Percentiles rank a stretch among this genome's conserved stretches.
These are phyloP conservation scores for Trachelus troglodyta DNA, from an alignment of 2,888 invertebrate genomes.

Conservation along the genomic window DNA sequence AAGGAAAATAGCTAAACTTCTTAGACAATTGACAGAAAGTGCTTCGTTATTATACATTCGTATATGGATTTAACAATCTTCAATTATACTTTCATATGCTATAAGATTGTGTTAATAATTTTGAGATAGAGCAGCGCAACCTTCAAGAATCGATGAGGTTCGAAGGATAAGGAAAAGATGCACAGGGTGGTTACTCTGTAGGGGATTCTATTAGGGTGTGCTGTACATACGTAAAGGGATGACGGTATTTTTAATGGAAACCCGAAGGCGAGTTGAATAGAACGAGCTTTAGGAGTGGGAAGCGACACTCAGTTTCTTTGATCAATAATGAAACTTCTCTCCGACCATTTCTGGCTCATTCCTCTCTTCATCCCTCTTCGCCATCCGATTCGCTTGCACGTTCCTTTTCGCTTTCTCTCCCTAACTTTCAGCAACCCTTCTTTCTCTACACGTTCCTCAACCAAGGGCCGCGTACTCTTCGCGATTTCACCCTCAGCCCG, in stretches of 20 bases:
- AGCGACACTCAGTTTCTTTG: conserved; percentile 50
- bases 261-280: conserved; percentile 46
- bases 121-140: background rate
- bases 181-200: background rate
- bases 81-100: background rate
- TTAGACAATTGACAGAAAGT: background rate
- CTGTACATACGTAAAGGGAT: conserved; percentile 16
- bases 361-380: conserved; percentile 23
- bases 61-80: background rate
- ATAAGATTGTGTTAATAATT: background rate
- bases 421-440: background rate
- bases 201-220: background rate
- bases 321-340: conserved; percentile 54
- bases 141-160: background rate
- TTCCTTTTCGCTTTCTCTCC: conserved; percentile 22
- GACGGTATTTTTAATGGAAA: conserved; percentile 45
- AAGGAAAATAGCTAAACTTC: background rate
- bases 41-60: background rate
- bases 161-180: background rate
- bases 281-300: conserved; percentile 38
- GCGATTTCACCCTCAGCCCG: conserved; percentile 12
- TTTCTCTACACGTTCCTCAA: conserved; percentile 10
- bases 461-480: conserved; percentile 26
- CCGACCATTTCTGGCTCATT: conserved; percentile 11
- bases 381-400: conserved; percentile 11